Evolutionary conservation across 2,113 vertebrate genomes (phyloP).

Genomic region (Pachyramphus minor): DNA sequence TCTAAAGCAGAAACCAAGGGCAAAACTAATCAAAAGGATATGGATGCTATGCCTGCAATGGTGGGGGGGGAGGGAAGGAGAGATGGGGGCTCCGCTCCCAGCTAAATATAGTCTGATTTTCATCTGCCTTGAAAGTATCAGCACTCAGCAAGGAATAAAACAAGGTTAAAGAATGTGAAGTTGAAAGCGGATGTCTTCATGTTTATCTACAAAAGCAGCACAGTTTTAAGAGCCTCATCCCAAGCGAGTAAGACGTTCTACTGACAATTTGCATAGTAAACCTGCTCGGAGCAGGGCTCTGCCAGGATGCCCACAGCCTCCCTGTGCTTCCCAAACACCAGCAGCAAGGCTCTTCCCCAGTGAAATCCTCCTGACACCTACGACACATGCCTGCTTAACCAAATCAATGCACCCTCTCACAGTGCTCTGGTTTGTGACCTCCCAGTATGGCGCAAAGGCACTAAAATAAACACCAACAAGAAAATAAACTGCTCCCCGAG

Average conservation of each 20-base stretch:
- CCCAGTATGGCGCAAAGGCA: accelerated
- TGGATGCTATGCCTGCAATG: neutral
- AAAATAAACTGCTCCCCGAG: neutral
- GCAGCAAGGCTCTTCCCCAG: neutral
- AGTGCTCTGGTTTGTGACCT: accelerated
- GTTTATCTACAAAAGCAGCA: constrained; percentile 72
- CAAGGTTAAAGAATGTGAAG: constrained; percentile 74
- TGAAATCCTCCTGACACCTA: neutral
- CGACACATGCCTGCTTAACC: accelerated
- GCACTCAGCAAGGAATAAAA: constrained; percentile 67
- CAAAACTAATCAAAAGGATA: constrained; percentile 64
- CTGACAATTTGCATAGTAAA: constrained; percentile 40
- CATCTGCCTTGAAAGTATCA: constrained; percentile 69
- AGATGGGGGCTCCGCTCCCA: neutral
- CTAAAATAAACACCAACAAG: neutral
- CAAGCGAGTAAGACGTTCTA: neutral
- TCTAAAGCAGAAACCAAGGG: constrained; percentile 58
- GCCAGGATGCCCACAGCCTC: neutral
- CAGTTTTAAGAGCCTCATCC: constrained; percentile 60
- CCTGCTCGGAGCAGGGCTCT: constrained; percentile 1
- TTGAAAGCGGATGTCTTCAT: constrained; percentile 63
- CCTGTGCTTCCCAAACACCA: neutral
- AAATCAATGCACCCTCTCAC: accelerated
- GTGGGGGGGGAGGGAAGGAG: neutral
- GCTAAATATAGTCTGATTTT: constrained; percentile 71